Evolutionary conservation across 2,797 vertebrate species (phyloP), one percentile per base, ranked within the genome.

Genomic region (Platalea minor): DNA sequence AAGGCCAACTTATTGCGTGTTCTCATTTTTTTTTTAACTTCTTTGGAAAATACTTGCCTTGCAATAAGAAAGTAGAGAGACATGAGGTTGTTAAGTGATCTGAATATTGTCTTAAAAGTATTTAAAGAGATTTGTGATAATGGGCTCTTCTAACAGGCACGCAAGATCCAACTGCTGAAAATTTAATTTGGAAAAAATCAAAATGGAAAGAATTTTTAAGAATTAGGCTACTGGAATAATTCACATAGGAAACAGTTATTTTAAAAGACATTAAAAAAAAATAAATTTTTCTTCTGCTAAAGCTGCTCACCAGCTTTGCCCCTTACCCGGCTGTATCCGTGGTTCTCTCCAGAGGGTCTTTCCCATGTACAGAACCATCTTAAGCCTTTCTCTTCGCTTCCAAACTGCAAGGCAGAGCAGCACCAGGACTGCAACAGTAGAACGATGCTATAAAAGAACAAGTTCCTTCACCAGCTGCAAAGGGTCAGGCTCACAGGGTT

Each of bases 341-440:
- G 51, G 37, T 0, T 69, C 63, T 46, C 88, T 79, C 83, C 80
- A 41, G 64, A 78, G 33, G 19, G 10, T 7, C n/a, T 46, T 39
- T 48, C 60, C 31, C 51, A n/a, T 0, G 0, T 7, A 10, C 0
- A 0, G 11, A 46, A 72, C 61, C 50, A 35, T 2, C 64, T 45
- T 8, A 35, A 53, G 60, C 84, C 43, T 50, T n/a, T 59, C 35
- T 51, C 56, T 33, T 70, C 2, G 0, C 54, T 68, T 75, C 80
- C 57, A 31, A 48, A 84, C 65, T 11, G 50, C 69, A 33, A 46
- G 19, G 59, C 72, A 72, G 14, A 75, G 41, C 2, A 65, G 50
- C 46, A 39, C 0, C 0, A 78, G 50, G 13, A 75, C 46, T n/a
- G 12, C 17, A 91, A 26, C 19, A 39, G 29, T 0, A 25, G 11